These are phyloP conservation scores for Tridacna crocea DNA, from an alignment of 2,888 invertebrate species.

Conservation along the genomic window DNA sequence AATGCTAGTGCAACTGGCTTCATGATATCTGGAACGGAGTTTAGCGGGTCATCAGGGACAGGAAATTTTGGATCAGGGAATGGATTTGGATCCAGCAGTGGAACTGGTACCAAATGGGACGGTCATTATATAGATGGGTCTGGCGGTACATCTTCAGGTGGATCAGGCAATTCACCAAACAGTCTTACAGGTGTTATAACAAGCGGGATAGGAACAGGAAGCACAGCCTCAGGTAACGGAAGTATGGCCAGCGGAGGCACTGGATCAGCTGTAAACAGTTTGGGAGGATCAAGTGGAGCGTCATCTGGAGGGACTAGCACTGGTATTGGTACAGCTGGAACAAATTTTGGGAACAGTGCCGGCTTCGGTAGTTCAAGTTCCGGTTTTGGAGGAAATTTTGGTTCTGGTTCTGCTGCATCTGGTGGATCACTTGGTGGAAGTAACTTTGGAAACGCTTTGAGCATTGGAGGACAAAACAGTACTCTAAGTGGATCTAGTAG, in stretches of 20 bases:
- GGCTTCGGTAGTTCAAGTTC: constrained; percentile 38
- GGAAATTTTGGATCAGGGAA: constrained; percentile 2
- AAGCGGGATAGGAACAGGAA: constrained; percentile 13
- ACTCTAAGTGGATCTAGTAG: not conserved
- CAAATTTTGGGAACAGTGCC: constrained; percentile 28
- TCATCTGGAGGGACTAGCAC: constrained; percentile 31
- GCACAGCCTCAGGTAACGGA: too few species aligned
- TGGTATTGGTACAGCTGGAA: constrained; percentile 34
- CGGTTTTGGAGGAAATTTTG: constrained; percentile 33
- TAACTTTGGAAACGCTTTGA: constrained; percentile 2
- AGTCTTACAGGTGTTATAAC: constrained; percentile 10
- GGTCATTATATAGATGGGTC: constrained; percentile 45
- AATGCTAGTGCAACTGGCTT: not conserved
- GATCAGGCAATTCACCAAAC: not conserved
- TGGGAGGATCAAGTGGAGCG: constrained; percentile 27
- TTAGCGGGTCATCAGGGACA: constrained; percentile 1
- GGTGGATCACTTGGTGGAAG: constrained; percentile 23
- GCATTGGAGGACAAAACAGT: not conserved
- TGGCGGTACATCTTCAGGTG: constrained; percentile 27
- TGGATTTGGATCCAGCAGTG: constrained; percentile 21
- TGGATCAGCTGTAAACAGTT: constrained; percentile 19
- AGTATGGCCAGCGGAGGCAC: not conserved
- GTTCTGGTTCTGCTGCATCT: constrained; percentile 19
- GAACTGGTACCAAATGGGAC: constrained; percentile 40
- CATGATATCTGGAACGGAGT: not conserved